phyloP scores from a whole-genome alignment of 2,797 vertebrate genomes.

The Channallabes apus region DNA sequence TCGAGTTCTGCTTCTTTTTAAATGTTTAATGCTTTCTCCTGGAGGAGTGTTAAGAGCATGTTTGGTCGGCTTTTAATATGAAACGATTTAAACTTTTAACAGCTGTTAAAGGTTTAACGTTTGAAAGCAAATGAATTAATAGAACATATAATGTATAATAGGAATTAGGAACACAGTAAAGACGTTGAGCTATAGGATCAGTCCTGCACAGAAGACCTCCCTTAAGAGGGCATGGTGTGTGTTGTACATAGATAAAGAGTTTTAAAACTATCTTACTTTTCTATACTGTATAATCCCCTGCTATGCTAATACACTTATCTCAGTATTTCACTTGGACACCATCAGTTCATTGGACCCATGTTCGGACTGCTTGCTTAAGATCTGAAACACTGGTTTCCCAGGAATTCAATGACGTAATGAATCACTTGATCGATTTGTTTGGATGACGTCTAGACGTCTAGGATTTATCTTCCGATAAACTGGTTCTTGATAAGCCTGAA shows the following conservation, averaged over 20 bases:
- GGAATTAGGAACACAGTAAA: neutral
- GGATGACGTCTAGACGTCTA: neutral
- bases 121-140: neutral
- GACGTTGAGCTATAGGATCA: neutral
- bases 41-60: neutral
- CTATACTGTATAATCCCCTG: too few species aligned
- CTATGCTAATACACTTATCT: too few species aligned
- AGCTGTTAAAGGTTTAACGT: neutral
- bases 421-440: neutral
- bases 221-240: neutral
- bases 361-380: too few species aligned
- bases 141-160: neutral
- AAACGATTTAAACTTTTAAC: neutral
- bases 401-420: neutral
- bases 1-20: neutral
- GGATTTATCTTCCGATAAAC: conserved; percentile 12
- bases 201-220: neutral
- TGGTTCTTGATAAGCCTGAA: neutral
- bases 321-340: too few species aligned
- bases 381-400: too few species aligned
- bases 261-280: too few species aligned
- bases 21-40: neutral
- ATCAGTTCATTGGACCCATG: too few species aligned
- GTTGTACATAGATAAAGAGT: neutral
- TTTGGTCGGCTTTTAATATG: neutral